Conservation (phyloP, 1,140 invertebrate species). For the Macrocentrus cingulum region DNA sequence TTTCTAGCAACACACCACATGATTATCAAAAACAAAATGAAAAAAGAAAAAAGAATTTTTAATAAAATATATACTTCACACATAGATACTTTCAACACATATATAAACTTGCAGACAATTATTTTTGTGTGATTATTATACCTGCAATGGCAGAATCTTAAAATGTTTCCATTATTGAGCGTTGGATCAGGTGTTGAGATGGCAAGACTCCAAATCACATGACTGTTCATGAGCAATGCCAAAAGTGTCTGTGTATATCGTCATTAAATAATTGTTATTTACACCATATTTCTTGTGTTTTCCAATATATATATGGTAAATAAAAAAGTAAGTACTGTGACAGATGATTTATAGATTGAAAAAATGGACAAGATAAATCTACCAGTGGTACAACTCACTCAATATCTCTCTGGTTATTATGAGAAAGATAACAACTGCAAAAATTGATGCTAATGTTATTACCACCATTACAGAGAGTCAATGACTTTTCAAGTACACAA, state of each 20-base stretch:
- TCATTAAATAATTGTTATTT: constrained; percentile 14
- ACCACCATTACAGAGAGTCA: no score
- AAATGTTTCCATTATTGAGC: constrained; percentile 29
- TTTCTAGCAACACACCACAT: background rate
- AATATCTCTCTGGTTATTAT: no score
- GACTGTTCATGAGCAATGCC: constrained; percentile 32
- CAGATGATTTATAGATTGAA: no score
- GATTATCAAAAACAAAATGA: background rate
- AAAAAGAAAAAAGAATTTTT: no score
- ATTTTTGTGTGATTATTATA: background rate
- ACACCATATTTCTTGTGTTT: background rate
- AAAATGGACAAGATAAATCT: no score
- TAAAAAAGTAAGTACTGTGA: no score
- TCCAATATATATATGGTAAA: no score
- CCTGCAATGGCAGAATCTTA: constrained; percentile 15
- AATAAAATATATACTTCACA: background rate
- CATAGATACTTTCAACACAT: background rate
- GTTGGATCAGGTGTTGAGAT: constrained; percentile 35
- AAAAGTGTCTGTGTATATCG: constrained; percentile 1
- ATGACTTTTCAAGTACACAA: no score
- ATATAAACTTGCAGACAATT: no score
- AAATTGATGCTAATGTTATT: no score
- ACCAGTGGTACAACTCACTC: no score
- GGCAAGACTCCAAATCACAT: constrained; percentile 47
- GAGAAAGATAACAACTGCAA: no score